Conservation (phyloP, 2,888 invertebrate species). For the Yponomeuta cagnagella region DNA sequence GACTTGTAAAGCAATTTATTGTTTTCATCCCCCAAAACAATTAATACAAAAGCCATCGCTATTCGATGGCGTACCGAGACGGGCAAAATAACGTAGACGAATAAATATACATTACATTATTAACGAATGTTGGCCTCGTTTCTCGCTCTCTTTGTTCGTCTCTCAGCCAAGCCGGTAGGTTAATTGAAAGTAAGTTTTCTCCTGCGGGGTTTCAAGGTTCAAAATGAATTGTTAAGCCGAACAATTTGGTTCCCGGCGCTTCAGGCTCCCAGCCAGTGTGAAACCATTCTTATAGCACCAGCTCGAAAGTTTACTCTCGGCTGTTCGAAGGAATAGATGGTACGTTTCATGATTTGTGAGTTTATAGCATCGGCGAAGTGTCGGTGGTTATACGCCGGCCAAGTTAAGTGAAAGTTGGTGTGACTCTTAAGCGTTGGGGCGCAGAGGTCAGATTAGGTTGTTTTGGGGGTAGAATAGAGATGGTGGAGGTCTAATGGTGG, state of each 20-base stretch:
- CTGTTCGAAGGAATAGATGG: constrained; percentile 38
- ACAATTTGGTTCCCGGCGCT: constrained; percentile 52
- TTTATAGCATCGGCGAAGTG: constrained; percentile 76
- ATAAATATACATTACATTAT: constrained; percentile 75
- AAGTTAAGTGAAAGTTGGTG: neutral
- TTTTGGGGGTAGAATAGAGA: neutral
- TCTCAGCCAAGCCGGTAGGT: constrained; percentile 55
- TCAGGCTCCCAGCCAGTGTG: constrained; percentile 27
- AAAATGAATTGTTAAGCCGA: constrained; percentile 58
- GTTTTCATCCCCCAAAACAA: constrained; percentile 6
- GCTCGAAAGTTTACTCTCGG: neutral
- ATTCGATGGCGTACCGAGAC: constrained; percentile 54
- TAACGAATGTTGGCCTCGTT: constrained; percentile 75
- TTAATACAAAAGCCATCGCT: constrained; percentile 39
- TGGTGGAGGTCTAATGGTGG: constrained; percentile 48
- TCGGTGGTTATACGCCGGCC: constrained; percentile 49
- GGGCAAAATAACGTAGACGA: constrained; percentile 62
- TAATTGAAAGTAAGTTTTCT: constrained; percentile 66
- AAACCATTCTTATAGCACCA: neutral
- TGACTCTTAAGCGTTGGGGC: neutral
- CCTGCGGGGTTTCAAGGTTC: constrained; percentile 54
- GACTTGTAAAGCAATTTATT: neutral
- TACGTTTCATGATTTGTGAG: constrained; percentile 75
- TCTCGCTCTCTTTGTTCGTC: constrained; percentile 74
- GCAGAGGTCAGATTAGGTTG: neutral